Evolutionary conservation across 2,888 invertebrate species (phyloP).

Genomic region (Trilocha varians): DNA sequence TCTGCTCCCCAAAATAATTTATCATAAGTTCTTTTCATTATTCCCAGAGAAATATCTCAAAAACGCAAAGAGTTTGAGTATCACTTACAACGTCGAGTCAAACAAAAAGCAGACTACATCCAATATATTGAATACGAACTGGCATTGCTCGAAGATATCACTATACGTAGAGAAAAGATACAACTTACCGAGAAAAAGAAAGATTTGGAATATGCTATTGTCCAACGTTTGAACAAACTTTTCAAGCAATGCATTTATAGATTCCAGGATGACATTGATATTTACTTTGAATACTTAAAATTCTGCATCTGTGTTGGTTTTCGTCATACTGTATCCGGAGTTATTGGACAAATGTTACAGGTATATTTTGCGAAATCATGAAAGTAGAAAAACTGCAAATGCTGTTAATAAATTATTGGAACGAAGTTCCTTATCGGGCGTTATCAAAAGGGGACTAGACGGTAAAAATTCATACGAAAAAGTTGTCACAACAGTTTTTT

Average conservation of each 20-base stretch:
- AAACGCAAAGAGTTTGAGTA: conserved; percentile 82
- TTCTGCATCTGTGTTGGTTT: conserved; percentile 81
- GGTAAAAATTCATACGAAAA: too few species aligned
- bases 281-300: conserved; percentile 86
- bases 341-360: conserved; percentile 76
- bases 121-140: conserved; percentile 82
- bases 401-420: too few species aligned
- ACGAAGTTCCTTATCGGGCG: too few species aligned
- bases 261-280: conserved; percentile 80
- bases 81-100: conserved; percentile 78
- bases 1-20: background rate
- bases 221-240: conserved; percentile 80
- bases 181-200: conserved; percentile 75
- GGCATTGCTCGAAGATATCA: conserved; percentile 77
- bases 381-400: too few species aligned
- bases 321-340: conserved; percentile 65
- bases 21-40: background rate
- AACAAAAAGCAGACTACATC: conserved; percentile 80
- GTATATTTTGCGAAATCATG: conserved; percentile 33
- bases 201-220: conserved; percentile 79
- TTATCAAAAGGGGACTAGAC: too few species aligned
- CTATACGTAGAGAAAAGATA: conserved; percentile 71
- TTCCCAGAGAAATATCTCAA: conserved; percentile 76
- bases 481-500: too few species aligned
- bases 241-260: conserved; percentile 80